phyloP scores from a whole-genome alignment of 2,888 invertebrate species.

The Lottia gigantea region DNA sequence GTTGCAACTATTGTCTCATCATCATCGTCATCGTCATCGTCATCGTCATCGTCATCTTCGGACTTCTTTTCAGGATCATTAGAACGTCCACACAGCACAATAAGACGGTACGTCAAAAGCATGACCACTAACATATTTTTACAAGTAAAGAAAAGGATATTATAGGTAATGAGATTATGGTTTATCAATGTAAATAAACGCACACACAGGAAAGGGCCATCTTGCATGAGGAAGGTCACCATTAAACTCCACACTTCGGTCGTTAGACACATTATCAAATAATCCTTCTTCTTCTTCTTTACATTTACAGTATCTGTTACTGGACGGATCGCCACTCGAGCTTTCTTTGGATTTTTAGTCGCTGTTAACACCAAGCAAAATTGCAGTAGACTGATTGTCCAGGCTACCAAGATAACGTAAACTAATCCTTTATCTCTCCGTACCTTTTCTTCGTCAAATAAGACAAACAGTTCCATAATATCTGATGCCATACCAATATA shows the following conservation, averaged over 20 bases:
- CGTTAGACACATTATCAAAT: constrained; percentile 28
- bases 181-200: constrained; percentile 54
- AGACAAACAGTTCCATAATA: constrained; percentile 56
- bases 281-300: constrained; percentile 17
- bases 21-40: neutral
- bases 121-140: constrained; percentile 54
- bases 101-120: constrained; percentile 52
- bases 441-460: constrained; percentile 54
- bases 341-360: constrained; percentile 39
- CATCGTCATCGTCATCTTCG: constrained; percentile 10
- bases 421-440: constrained; percentile 53
- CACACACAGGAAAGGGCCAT: constrained; percentile 68
- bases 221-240: constrained; percentile 68
- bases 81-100: constrained; percentile 30
- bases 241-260: constrained; percentile 69
- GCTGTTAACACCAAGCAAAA: constrained; percentile 65
- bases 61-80: constrained; percentile 17
- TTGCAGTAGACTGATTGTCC: constrained; percentile 64
- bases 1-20: neutral
- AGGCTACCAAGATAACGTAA: constrained; percentile 58
- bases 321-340: neutral
- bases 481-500: constrained; percentile 67
- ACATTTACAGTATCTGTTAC: neutral
- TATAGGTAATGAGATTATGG: constrained; percentile 57
- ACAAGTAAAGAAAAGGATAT: constrained; percentile 62